Conservation (phyloP, 2,888 invertebrate species). For the Liodrosophila aerea region DNA sequence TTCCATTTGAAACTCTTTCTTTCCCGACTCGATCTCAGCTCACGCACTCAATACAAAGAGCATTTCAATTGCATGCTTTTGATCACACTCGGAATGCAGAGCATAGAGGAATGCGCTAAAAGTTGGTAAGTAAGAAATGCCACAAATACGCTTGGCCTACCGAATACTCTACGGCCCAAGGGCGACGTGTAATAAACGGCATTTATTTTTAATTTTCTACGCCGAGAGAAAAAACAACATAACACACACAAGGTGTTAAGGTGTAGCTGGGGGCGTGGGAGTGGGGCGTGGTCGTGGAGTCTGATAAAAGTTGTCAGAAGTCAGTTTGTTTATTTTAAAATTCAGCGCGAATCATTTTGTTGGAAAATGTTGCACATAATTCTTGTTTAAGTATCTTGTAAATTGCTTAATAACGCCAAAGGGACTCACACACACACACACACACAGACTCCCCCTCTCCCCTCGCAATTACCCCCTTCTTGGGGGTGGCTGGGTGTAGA, state of each 20-base stretch:
- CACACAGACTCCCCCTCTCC: background rate
- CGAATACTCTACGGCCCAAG: background rate
- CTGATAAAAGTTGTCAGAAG: slow-evolving; percentile 65
- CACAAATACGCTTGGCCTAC: no score
- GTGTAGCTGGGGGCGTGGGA: background rate
- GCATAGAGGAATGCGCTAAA: background rate
- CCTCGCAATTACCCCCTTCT: slow-evolving; percentile 54
- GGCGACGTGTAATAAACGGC: slow-evolving; percentile 26
- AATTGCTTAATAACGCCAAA: slow-evolving; percentile 81
- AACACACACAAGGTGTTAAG: background rate
- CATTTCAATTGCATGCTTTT: no score
- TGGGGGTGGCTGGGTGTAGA: background rate
- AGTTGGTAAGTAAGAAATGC: background rate
- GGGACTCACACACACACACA: slow-evolving; percentile 49
- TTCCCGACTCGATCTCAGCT: no score
- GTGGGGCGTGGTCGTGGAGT: background rate
- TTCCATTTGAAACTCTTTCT: no score
- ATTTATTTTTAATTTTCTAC: slow-evolving; percentile 47
- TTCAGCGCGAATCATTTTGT: slow-evolving; percentile 77
- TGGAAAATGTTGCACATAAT: slow-evolving; percentile 80
- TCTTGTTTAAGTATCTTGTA: slow-evolving; percentile 81
- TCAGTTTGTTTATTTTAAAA: slow-evolving; percentile 76
- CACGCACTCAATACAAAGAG: no score
- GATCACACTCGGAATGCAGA: no score
- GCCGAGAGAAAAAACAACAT: background rate